Conservation (phyloP, 2,797 vertebrate species). For the Pelodytes ibericus region DNA sequence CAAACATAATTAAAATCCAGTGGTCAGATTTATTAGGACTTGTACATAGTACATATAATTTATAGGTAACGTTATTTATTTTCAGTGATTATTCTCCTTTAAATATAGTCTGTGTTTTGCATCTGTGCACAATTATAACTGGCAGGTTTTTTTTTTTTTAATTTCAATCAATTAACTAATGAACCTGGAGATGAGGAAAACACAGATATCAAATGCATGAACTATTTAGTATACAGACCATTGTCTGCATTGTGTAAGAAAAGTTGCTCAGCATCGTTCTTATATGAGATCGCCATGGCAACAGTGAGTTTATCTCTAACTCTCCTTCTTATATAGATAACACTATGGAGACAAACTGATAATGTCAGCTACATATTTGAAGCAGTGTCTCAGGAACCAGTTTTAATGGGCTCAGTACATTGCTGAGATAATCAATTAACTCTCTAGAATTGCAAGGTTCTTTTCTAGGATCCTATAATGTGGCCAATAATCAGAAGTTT, state of each 20-base stretch:
- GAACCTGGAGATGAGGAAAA: background rate
- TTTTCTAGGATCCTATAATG: too few species aligned
- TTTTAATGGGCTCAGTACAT: background rate
- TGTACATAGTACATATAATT: too few species aligned
- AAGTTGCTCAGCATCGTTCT: background rate
- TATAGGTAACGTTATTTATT: too few species aligned
- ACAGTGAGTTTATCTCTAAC: conserved; percentile 7
- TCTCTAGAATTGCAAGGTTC: too few species aligned
- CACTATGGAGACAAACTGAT: background rate
- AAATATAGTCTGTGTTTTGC: too few species aligned
- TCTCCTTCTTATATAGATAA: background rate
- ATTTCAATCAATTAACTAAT: background rate
- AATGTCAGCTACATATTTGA: background rate
- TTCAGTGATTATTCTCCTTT: too few species aligned
- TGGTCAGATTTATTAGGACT: too few species aligned
- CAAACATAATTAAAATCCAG: too few species aligned
- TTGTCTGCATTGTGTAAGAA: background rate
- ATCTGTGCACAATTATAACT: too few species aligned
- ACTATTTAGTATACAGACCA: background rate
- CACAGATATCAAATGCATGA: background rate
- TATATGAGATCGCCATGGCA: conserved; percentile 25
- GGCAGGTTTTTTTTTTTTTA: too few species aligned
- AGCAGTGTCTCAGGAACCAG: background rate
- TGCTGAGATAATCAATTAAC: background rate
- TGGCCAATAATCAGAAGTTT: too few species aligned